phyloP scores from a whole-genome alignment of 2,797 vertebrate genomes.

The Enteromius argenteus region DNA sequence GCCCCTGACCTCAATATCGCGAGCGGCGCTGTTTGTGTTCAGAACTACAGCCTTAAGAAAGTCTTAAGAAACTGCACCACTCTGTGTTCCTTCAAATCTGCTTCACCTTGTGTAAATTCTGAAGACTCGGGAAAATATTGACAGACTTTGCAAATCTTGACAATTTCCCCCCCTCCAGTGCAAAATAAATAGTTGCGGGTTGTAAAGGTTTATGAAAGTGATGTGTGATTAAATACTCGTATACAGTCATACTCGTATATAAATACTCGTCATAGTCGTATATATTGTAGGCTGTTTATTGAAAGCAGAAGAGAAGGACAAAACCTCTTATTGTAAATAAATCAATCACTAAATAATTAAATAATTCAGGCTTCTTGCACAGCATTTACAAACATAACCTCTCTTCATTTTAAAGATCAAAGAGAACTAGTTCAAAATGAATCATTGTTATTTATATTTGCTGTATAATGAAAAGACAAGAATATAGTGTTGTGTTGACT shows the following conservation, averaged over 20 bases:
- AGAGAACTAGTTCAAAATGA: not conserved
- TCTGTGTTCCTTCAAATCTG: not conserved
- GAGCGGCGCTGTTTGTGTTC: not conserved
- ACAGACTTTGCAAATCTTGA: not conserved
- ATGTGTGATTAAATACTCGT: not conserved
- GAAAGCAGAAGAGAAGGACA: not conserved
- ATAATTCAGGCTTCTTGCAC: not conserved
- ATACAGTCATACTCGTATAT: too few relatives aligned
- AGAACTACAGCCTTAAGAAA: not conserved
- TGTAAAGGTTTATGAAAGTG: not conserved
- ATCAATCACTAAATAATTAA: not conserved
- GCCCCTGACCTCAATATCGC: slow-evolving; percentile 32
- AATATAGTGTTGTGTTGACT: not conserved
- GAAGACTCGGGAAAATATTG: not conserved
- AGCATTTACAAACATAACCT: not conserved
- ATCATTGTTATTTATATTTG: not conserved
- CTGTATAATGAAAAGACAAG: not conserved
- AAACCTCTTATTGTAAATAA: not conserved
- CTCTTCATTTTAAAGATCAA: not conserved
- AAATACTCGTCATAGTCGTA: too few relatives aligned
- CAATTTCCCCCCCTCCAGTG: too few relatives aligned
- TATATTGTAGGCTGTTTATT: not conserved
- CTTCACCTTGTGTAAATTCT: not conserved
- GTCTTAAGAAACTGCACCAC: not conserved
- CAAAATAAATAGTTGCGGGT: not conserved